A percentile compares a stretch with the other conserved stretches of the same genome.
phyloP scores from a whole-genome alignment of 2,888 invertebrate genomes.

The Lasioglossum figueresi region DNA sequence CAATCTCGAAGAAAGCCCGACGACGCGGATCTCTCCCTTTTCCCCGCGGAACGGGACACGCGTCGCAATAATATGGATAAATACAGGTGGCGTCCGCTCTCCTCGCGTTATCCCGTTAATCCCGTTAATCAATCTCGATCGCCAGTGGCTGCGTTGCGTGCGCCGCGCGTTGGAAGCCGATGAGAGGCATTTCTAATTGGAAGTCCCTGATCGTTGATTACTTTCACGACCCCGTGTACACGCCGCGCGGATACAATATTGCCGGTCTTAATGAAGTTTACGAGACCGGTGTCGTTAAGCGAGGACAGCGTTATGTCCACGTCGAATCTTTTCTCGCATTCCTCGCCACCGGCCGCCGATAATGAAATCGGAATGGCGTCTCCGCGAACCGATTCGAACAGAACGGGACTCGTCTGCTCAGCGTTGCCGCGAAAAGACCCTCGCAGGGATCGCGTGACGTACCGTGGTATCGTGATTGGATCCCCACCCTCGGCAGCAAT shows the following conservation, averaged over 20 bases:
- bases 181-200: slow-evolving; percentile 69
- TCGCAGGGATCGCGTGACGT: background rate
- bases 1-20: slow-evolving; percentile 39
- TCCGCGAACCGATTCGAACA: slow-evolving; percentile 1
- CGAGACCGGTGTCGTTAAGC: slow-evolving; percentile 51
- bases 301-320: slow-evolving; percentile 23
- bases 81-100: slow-evolving; percentile 32
- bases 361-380: slow-evolving; percentile 37
- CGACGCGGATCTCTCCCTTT: background rate
- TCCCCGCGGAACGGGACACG: slow-evolving; percentile 15
- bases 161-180: slow-evolving; percentile 40
- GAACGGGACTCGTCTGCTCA: background rate
- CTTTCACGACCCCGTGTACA: slow-evolving; percentile 54
- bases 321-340: slow-evolving; percentile 14
- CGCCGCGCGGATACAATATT: slow-evolving; percentile 56
- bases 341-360: slow-evolving; percentile 9
- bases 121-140: slow-evolving; percentile 71
- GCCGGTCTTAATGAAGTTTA: slow-evolving; percentile 66
- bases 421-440: background rate
- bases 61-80: slow-evolving; percentile 53
- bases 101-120: slow-evolving; percentile 39
- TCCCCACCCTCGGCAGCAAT: no score
- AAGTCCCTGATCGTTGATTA: slow-evolving; percentile 68
- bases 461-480: background rate
- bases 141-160: slow-evolving; percentile 55